Percentiles rank a stretch among this genome's conserved stretches.
Conservation (phyloP, 2,797 vertebrate genomes). For the Coregonus suidteri region DNA sequence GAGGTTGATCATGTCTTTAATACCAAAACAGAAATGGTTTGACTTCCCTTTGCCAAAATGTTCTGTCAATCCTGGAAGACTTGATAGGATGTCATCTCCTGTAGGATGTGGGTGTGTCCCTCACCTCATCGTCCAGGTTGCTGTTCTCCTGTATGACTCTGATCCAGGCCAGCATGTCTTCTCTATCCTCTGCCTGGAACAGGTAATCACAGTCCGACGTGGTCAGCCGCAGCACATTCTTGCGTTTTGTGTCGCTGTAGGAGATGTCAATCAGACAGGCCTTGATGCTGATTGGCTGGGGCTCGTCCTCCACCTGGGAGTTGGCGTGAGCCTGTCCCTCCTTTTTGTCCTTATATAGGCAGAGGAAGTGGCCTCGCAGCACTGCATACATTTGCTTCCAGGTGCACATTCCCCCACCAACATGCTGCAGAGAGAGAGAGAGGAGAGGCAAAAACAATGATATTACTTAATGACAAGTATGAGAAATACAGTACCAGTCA, state of each 20-base stretch:
- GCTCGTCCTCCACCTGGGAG: constrained; percentile 84
- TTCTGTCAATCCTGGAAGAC: no score
- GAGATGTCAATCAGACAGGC: constrained; percentile 97
- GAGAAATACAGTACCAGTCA: neutral
- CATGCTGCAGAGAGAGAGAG: constrained; percentile 72
- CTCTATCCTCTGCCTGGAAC: constrained; percentile 95
- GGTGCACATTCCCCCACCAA: constrained; percentile 85
- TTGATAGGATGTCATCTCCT: neutral
- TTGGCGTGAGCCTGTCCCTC: constrained; percentile 80
- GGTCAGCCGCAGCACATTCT: constrained; percentile 93
- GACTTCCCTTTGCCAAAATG: no score
- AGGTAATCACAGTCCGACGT: constrained; percentile 93
- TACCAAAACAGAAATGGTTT: no score
- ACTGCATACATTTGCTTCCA: constrained; percentile 96
- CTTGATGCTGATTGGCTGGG: constrained; percentile 89
- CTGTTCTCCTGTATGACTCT: constrained; percentile 91
- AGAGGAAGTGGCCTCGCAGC: constrained; percentile 86
- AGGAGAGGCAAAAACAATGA: neutral
- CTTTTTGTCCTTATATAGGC: constrained; percentile 91
- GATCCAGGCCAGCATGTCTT: constrained; percentile 97
- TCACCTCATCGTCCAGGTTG: constrained; percentile 92
- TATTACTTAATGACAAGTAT: neutral
- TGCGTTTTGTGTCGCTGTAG: constrained; percentile 96
- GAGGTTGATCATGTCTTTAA: no score
- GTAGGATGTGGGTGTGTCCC: constrained; percentile 14